Evolutionary conservation across 2,797 vertebrate species (phyloP), one percentile per base, ranked within the genome.

Genomic region (Allobates femoralis): DNA sequence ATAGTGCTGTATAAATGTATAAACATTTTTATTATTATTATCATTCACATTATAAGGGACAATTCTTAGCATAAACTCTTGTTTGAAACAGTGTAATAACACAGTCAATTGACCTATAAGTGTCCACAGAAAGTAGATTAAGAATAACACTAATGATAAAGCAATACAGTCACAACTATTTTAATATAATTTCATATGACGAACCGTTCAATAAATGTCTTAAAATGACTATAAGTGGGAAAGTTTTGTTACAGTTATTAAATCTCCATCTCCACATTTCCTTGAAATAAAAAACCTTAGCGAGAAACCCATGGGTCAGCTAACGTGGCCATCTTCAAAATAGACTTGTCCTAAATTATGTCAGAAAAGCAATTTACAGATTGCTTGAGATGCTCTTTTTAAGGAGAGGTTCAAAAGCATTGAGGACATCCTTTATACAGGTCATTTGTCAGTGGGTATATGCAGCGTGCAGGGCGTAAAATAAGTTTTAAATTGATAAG

Each of bases 401-500:
- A 75, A 62, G 58, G 23, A 62, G 60, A 34, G 69, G 55, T 60
- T 55, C 58, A 30, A 34, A 41, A 55, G 75, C 46, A 46, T 69
- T 81, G 67, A 84, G 77, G 83, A 85, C 83, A 85, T 69, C 18
- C 30, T 88, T 85, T 80, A 84, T 75, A 46, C 26, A 66, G 79
- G 78, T 34, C 69, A 81, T 88, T 85, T 88, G 32, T 85, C 82
- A 75, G 69, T 74, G 64, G 51, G 50, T 88, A 69, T 77, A 85
- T 76, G 46, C 69, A 66, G 77, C 69, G 32, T 88, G 21, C 78
- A 80, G 56, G 41, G 56, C 56, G 77, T 75, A 84, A 84, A 84
- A 79, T 74, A 84, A 87, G 58, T 87, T 81, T 76, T 75, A 87
- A 84, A 84, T 80, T 84, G 67, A 87, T 84, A 84, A 75, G 81